These are phyloP conservation scores for Pomacea canaliculata DNA, from an alignment of 2,888 invertebrate species.

Conservation along the genomic window DNA sequence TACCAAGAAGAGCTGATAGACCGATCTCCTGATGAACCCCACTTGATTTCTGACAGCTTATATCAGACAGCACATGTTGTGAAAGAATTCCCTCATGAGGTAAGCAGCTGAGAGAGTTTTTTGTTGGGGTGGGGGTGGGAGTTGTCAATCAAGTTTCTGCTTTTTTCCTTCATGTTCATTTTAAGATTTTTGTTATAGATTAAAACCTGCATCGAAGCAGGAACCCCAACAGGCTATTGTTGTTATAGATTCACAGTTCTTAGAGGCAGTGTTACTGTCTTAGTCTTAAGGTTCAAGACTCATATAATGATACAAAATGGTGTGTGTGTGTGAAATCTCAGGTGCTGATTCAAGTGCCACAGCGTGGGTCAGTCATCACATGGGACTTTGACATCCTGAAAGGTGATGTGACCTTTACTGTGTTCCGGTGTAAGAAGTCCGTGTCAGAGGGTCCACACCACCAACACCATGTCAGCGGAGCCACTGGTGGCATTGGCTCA, in stretches of 20 bases:
- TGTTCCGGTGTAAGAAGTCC: conserved; percentile 72
- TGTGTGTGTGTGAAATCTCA: conserved; percentile 38
- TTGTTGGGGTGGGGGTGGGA: not conserved
- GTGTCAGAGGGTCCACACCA: conserved; percentile 57
- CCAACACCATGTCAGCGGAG: conserved; percentile 65
- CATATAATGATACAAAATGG: too few species aligned
- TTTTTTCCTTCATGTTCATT: too few species aligned
- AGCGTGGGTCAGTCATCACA: conserved; percentile 89
- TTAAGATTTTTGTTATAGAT: not conserved
- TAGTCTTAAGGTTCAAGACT: too few species aligned
- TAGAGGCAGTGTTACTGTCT: too few species aligned
- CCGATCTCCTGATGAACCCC: conserved; percentile 66
- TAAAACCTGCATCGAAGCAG: not conserved
- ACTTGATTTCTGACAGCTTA: conserved; percentile 61
- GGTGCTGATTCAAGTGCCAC: conserved; percentile 81
- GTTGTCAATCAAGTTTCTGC: not conserved
- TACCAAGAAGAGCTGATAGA: conserved; percentile 64
- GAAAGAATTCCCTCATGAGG: conserved; percentile 71
- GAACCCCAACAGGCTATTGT: too few species aligned
- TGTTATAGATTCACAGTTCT: too few species aligned
- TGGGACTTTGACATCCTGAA: conserved; percentile 97
- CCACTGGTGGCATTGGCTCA: conserved; percentile 61
- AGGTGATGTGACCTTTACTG: conserved; percentile 87
- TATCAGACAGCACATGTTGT: conserved; percentile 70
- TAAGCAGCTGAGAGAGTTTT: conserved; percentile 31